Evolutionary conservation across 2,797 vertebrate species (phyloP).

Genomic region (Prunella strophiata): DNA sequence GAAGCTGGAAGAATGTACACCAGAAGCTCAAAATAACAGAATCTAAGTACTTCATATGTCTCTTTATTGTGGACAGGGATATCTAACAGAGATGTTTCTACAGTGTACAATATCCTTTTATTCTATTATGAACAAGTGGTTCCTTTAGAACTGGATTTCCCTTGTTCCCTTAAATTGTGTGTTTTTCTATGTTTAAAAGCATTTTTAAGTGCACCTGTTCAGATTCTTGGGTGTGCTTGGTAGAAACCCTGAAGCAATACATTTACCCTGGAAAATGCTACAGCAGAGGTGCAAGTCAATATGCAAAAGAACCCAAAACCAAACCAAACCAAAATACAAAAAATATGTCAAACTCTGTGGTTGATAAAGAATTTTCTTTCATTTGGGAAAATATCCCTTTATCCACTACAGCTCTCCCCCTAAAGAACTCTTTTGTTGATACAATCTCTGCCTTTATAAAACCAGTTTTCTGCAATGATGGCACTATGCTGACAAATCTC

Average conservation of each 20-base stretch:
- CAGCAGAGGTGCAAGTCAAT: not conserved
- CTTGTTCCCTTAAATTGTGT: not conserved
- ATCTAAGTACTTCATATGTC: not conserved
- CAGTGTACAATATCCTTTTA: accelerated
- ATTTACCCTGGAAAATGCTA: not conserved
- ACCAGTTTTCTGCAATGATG: not conserved
- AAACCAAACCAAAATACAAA: not conserved
- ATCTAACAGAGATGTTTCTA: not conserved
- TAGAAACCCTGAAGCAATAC: not conserved
- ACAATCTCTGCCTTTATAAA: not conserved
- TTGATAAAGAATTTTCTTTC: not conserved
- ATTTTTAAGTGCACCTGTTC: not conserved
- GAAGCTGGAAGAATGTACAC: not conserved
- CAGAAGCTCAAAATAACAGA: not conserved
- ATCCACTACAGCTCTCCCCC: not conserved
- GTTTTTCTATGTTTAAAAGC: not conserved
- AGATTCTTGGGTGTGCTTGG: not conserved
- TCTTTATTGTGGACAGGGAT: not conserved
- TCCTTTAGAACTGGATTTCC: not conserved
- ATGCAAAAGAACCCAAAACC: accelerated
- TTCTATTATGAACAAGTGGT: not conserved
- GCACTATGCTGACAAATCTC: not conserved
- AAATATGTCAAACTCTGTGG: not conserved
- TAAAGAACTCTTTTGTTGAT: not conserved
- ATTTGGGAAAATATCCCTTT: not conserved